Conservation (phyloP, 2,888 invertebrate species). For the Troides oblongomaculatus region DNA sequence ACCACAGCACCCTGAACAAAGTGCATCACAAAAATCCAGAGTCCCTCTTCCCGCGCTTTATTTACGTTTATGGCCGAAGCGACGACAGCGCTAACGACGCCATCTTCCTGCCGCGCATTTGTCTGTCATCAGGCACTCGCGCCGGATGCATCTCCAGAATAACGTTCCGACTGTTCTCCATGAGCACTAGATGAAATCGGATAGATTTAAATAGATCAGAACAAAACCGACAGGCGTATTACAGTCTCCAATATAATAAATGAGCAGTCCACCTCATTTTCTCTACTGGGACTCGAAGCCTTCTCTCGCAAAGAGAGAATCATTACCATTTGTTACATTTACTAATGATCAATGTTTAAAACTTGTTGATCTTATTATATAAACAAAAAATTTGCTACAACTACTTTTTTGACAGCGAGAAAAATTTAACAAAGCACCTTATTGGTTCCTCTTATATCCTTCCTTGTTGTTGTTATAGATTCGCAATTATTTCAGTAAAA, state of each 20-base stretch:
- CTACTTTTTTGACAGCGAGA: no score
- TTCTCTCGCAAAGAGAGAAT: no score
- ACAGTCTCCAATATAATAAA: background rate
- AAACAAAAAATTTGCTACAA: no score
- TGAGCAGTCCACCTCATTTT: background rate
- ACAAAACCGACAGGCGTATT: background rate
- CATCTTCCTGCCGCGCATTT: slow-evolving; percentile 72
- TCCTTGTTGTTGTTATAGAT: no score
- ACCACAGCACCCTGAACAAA: slow-evolving; percentile 25
- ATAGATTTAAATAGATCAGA: slow-evolving; percentile 20
- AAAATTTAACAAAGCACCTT: no score
- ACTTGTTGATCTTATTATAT: no score
- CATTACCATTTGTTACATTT: no score
- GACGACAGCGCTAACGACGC: slow-evolving; percentile 74
- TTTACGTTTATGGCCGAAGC: slow-evolving; percentile 53
- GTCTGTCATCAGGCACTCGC: slow-evolving; percentile 63
- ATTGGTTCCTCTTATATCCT: no score
- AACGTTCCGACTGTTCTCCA: slow-evolving; percentile 41
- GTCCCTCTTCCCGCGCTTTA: slow-evolving; percentile 46
- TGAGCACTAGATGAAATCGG: slow-evolving; percentile 28
- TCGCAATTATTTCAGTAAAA: no score
- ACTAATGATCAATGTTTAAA: no score
- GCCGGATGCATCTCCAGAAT: slow-evolving; percentile 65
- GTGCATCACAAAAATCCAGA: slow-evolving; percentile 48
- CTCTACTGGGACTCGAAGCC: no score